Evolutionary conservation across 2,888 invertebrate genomes (phyloP), one percentile per base, ranked within the genome.

Genomic region (Steinernema scapterisci): DNA sequence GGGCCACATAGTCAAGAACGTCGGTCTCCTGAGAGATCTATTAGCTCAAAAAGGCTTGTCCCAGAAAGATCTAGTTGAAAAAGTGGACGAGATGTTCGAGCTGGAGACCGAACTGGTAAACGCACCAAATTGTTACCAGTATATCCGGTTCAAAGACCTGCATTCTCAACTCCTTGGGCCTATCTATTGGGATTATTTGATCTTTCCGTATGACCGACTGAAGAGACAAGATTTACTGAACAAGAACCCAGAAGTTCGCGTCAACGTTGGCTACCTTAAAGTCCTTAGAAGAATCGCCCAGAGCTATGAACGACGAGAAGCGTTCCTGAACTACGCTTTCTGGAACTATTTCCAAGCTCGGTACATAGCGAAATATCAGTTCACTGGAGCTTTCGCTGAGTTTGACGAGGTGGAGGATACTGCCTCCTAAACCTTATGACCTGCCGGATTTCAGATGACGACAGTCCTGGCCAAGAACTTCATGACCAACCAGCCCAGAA

Each of bases 401-500:
- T 25, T 63, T 31, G 63, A 25, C 16, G 31, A 63, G 63, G 63
- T 63, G 2, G n/a, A n/a, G n/a, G n/a, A n/a, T n/a, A n/a, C n/a
- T n/a, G n/a, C n/a, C n/a, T n/a, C n/a, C n/a, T n/a, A n/a, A n/a
- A n/a, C n/a, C n/a, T n/a, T n/a, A n/a, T n/a, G n/a, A 19, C 48
- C 13, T 48, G n/a, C 3, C 38, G 3, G 13, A 48, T 16, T 63
- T 63, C 31, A 63, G 63, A 63, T 31, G 31, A 27, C 23, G 31
- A 31, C 63, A 16, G 63, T 27, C 16, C 16, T 31, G 27, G 2
- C 31, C 31, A 23, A 54, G 25, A 54, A 25, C 54, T 11, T 13
- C 54, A 54, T 63, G 1, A 31, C n/a, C 27, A 63, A 63, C 27
- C 63, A 63, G 63, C 63, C 63, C 6, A 21, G 63, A 5, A 31